Conservation (phyloP, 64 coral and sea anemone species). For the Dendronephthya gigantea region DNA sequence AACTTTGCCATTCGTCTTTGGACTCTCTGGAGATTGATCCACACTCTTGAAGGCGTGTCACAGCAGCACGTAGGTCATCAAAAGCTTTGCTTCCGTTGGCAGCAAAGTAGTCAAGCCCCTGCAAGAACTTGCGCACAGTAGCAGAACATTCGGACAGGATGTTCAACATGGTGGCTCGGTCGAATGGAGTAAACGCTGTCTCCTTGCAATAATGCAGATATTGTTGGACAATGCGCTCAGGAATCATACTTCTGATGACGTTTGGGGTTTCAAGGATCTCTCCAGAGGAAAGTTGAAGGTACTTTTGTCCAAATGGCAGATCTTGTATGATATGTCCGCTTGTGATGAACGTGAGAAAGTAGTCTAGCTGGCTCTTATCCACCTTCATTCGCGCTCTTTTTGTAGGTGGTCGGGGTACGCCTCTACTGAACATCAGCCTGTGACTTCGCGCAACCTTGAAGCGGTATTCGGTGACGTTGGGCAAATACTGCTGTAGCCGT, state of each 20-base stretch:
- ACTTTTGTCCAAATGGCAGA: constrained; percentile 1
- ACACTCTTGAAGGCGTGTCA: not conserved
- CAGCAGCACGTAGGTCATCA: not conserved
- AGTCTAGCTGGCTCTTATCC: constrained; percentile 6
- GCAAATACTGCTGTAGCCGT: not conserved
- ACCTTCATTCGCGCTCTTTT: constrained; percentile 7
- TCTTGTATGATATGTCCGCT: not conserved
- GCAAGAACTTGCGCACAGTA: not conserved
- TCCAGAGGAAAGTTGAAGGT: constrained; percentile 2
- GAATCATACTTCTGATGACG: not conserved
- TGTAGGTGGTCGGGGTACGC: not conserved
- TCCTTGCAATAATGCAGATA: not conserved
- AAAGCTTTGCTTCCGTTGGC: not conserved
- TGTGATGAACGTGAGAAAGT: constrained; percentile 10
- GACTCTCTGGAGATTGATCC: constrained; percentile 4
- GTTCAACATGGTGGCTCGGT: not conserved
- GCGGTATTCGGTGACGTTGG: not conserved
- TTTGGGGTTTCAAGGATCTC: not conserved
- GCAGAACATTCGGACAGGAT: not conserved
- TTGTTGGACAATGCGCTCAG: not conserved
- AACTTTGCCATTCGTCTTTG: not conserved
- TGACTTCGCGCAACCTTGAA: not conserved
- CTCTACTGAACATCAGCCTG: not conserved
- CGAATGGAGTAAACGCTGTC: not conserved
- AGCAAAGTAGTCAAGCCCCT: not conserved